Base-by-base conservation (phyloP, 1,140 invertebrate genomes). In the Bombus ignitus region DNA sequence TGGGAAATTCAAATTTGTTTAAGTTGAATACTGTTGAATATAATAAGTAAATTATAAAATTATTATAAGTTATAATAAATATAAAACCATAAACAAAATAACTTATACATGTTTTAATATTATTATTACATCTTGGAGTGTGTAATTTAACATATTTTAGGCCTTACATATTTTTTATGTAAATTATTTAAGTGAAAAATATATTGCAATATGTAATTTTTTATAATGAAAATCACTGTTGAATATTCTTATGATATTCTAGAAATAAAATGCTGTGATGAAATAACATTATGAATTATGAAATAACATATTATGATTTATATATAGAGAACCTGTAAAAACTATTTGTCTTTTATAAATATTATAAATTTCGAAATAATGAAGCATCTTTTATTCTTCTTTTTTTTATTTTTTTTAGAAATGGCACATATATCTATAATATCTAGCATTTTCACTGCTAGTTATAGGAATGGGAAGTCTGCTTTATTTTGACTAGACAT, bases 401-500 rank as follows among this genome's bases (percentile, higher is more conserved):
- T 32, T 42, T 39, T 83, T 62, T 32, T 35, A 53, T 35, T 22
- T 68, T 68, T 59, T 44, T 44, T 66, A 80, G 5, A 74, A 74
- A 57, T 74, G 25, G 53, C 44, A 81, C 59, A n/a, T 53, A 70
- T 42, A 39, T 18, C 35, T 70, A 70, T 44, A 42, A 59, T 70
- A 57, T 53, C 42, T 53, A 44, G 25, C 35, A 74, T 35, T 65
- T 28, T 44, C 8, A 3, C 28, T 85, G 18, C 57, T 62, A 62
- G 44, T 74, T 59, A 75, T 10, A 82, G 59, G 70, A 86, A 86
- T 44, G 44, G 42, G 32, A 18, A 76, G 47, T 57, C 82, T 79
- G 65, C 42, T 75, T 77, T 75, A 79, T 78, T 13, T 88, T 87
- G 87, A 87, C 84, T 89, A 89, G 84, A 89, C 10, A 62, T 89